Evolutionary conservation across 2,113 vertebrate species (phyloP).

Genomic region (Anser cygnoides): DNA sequence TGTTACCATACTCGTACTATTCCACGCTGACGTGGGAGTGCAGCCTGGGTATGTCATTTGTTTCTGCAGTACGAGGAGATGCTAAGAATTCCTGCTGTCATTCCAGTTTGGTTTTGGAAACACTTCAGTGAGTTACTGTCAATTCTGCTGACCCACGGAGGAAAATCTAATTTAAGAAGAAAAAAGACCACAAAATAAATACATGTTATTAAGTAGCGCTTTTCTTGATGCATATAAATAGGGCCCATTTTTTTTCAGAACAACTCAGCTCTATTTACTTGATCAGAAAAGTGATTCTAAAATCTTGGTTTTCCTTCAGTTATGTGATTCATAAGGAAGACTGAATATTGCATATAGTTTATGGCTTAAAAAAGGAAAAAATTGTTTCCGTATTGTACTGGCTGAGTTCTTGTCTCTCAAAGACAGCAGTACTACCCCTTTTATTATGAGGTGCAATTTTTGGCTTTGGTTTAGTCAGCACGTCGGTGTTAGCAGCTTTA

Average conservation of each 20-base stretch:
- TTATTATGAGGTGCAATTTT: rapidly evolving
- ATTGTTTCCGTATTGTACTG: neutral
- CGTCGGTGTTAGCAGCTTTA: neutral
- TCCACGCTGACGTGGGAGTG: neutral
- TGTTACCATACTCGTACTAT: neutral
- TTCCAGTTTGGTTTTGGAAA: neutral
- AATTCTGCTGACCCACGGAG: neutral
- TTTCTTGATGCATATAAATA: neutral
- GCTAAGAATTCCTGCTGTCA: neutral
- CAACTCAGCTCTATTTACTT: neutral
- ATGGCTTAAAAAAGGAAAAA: neutral
- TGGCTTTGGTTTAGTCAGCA: neutral
- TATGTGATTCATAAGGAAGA: rapidly evolving
- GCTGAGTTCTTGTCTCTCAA: neutral
- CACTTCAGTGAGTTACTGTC: neutral
- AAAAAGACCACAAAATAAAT: neutral
- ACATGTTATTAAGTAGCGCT: rapidly evolving
- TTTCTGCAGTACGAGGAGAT: neutral
- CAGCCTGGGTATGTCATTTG: neutral
- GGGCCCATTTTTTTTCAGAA: neutral
- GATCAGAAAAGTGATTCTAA: neutral
- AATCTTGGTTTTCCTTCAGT: neutral
- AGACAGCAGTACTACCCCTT: neutral
- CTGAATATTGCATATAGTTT: neutral
- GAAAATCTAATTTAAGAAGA: neutral